These are phyloP conservation scores for Beroe forskalii DNA, from an alignment of 37 sponge, comb jelly and placozoan genomes.

Conservation along the genomic window DNA sequence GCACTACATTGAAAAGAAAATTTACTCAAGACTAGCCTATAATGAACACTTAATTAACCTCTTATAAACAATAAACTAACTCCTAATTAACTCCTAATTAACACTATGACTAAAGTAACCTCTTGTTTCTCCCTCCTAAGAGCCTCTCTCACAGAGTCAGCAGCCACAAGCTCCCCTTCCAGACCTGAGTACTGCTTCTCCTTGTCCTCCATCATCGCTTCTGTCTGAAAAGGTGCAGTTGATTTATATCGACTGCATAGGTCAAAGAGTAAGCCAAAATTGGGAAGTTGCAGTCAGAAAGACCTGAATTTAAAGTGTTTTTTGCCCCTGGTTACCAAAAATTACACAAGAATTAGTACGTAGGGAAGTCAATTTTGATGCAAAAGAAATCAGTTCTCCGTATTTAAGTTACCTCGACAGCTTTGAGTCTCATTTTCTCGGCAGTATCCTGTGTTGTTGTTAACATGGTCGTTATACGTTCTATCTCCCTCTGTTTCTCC, in stretches of 20 bases:
- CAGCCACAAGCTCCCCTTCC: slow-evolving; percentile 39
- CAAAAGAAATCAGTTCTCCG: too few species aligned
- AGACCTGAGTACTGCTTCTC: slow-evolving; percentile 43
- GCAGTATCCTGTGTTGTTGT: slow-evolving; percentile 37
- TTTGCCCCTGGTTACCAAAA: too few species aligned
- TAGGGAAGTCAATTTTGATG: too few species aligned
- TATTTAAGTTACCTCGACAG: slow-evolving; percentile 9
- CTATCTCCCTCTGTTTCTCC: slow-evolving; percentile 47
- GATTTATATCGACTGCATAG: too few species aligned
- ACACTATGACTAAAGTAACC: not conserved
- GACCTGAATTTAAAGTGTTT: too few species aligned
- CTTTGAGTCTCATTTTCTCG: not conserved
- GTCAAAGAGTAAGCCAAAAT: too few species aligned
- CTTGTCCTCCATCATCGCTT: slow-evolving; percentile 33
- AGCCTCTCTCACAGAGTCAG: slow-evolving; percentile 10
- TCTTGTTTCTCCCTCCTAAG: not conserved
- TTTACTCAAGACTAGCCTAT: not conserved
- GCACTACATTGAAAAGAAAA: not conserved
- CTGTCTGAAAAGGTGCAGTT: slow-evolving; percentile 11
- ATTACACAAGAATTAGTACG: too few species aligned
- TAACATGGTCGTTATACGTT: not conserved
- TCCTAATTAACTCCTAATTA: not conserved
- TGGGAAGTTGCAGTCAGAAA: too few species aligned
- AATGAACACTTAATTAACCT: not conserved
- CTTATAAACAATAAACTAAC: not conserved